These are phyloP conservation scores for Netelia melanura DNA, from an alignment of 2,888 invertebrate genomes.

Conservation along the genomic window DNA sequence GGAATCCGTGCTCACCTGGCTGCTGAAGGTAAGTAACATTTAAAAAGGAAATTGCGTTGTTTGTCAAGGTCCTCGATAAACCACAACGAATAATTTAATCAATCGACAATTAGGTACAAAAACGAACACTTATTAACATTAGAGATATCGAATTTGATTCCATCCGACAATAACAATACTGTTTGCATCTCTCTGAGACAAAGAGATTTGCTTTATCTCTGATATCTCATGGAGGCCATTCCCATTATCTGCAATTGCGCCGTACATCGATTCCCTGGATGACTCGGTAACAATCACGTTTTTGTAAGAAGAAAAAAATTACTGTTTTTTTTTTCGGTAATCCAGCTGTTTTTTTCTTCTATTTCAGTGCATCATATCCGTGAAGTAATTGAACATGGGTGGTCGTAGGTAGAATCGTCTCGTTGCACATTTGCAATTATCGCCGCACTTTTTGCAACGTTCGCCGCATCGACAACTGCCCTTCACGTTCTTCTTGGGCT, in stretches of 20 bases:
- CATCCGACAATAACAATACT: constrained; percentile 10
- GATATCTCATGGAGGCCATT: background rate
- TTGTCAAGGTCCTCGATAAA: background rate
- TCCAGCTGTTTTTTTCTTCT: background rate
- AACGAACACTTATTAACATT: constrained; percentile 8
- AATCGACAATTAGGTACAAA: constrained; percentile 47
- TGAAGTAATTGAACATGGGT: constrained; percentile 80
- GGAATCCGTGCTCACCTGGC: constrained; percentile 93
- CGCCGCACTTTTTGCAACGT: constrained; percentile 77
- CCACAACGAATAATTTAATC: constrained; percentile 59
- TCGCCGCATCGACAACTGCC: constrained; percentile 75
- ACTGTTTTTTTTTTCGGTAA: constrained; percentile 4
- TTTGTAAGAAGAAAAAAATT: background rate
- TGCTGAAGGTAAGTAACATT: constrained; percentile 88
- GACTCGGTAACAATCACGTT: background rate
- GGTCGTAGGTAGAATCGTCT: constrained; percentile 75
- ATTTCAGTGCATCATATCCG: constrained; percentile 79
- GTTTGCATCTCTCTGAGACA: background rate
- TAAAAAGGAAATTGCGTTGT: constrained; percentile 26
- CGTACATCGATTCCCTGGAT: background rate
- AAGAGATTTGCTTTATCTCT: background rate
- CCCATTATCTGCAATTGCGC: constrained; percentile 14
- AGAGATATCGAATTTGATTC: background rate
- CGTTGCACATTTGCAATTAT: constrained; percentile 77
- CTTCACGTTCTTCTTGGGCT: constrained; percentile 66